phyloP scores from a whole-genome alignment of 1,140 invertebrate species.

The Scaptomyza pallida region DNA sequence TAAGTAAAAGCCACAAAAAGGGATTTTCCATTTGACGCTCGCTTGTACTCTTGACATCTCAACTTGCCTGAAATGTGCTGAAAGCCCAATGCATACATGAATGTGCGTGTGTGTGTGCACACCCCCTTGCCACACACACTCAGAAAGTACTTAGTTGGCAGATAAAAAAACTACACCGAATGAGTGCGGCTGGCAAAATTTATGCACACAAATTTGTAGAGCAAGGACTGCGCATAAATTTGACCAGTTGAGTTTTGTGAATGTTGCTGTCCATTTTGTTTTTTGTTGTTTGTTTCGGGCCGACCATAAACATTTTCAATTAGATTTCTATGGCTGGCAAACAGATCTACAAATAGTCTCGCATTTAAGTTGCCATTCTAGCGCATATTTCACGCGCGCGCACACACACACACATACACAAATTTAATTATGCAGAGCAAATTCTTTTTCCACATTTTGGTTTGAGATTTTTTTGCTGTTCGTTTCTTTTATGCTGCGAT shows the following conservation, averaged over 20 bases:
- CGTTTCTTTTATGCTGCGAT: conserved; percentile 42
- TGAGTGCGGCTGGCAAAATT: conserved; percentile 44
- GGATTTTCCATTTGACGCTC: neutral
- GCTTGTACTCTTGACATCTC: conserved; percentile 10
- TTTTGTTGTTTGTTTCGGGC: too few species aligned
- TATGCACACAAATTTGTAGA: conserved; percentile 66
- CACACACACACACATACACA: conserved; percentile 17
- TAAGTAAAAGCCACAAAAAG: neutral
- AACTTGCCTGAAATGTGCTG: conserved; percentile 9
- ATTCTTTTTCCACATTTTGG: conserved; percentile 46
- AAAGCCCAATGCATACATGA: neutral
- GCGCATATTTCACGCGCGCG: conserved; percentile 26
- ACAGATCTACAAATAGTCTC: conserved; percentile 60
- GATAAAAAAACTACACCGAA: conserved; percentile 28
- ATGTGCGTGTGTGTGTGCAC: neutral
- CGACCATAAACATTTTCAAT: conserved; percentile 64
- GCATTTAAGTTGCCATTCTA: conserved; percentile 37
- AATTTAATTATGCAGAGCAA: conserved; percentile 75
- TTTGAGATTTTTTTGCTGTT: conserved; percentile 18
- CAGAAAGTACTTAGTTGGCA: conserved; percentile 42
- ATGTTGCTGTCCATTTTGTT: neutral
- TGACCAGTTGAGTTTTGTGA: conserved; percentile 22
- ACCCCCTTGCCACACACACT: neutral
- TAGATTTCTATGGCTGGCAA: conserved; percentile 51
- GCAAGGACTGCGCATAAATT: conserved; percentile 42